phyloP scores from a whole-genome alignment of 1,140 invertebrate species.

The Ceratitis capitata region DNA sequence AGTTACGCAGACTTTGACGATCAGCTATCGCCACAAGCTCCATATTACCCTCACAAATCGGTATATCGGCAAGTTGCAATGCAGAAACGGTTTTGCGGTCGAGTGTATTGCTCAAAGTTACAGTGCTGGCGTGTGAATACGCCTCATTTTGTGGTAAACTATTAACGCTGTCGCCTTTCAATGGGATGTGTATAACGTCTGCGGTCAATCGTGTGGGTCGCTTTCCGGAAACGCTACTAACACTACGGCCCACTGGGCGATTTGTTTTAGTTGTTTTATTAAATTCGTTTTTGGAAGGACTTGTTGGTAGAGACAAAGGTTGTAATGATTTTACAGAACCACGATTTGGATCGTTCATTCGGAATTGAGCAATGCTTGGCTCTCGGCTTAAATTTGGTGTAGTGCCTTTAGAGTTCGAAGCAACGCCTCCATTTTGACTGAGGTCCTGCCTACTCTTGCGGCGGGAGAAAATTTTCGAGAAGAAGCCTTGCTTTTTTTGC shows the following conservation, averaged over 20 bases:
- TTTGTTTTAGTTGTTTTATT: constrained; percentile 48
- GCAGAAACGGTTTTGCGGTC: constrained; percentile 63
- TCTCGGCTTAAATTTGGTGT: constrained; percentile 51
- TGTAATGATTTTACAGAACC: constrained; percentile 51
- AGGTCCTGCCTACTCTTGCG: constrained; percentile 66
- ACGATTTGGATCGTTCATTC: constrained; percentile 54
- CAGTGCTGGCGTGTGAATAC: constrained; percentile 60
- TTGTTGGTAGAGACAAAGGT: constrained; percentile 39
- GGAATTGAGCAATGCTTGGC: constrained; percentile 55
- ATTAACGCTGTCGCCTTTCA: constrained; percentile 68
- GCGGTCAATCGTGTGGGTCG: constrained; percentile 63
- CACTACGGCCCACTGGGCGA: constrained; percentile 68
- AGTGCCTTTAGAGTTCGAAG: constrained; percentile 45
- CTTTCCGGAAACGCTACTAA: constrained; percentile 69
- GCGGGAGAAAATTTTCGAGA: constrained; percentile 73
- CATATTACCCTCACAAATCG: constrained; percentile 63
- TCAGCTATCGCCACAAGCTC: constrained; percentile 64
- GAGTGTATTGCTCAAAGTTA: constrained; percentile 55
- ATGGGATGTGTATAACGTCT: constrained; percentile 70
- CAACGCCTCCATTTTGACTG: constrained; percentile 33
- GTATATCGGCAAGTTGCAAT: constrained; percentile 62
- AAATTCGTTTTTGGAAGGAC: constrained; percentile 47
- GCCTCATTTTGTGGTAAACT: constrained; percentile 55
- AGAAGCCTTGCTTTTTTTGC: constrained; percentile 72
- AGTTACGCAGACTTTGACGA: constrained; percentile 61